Evolutionary conservation across 2,113 vertebrate genomes (phyloP).

Genomic region (Carettochelys insculpta): DNA sequence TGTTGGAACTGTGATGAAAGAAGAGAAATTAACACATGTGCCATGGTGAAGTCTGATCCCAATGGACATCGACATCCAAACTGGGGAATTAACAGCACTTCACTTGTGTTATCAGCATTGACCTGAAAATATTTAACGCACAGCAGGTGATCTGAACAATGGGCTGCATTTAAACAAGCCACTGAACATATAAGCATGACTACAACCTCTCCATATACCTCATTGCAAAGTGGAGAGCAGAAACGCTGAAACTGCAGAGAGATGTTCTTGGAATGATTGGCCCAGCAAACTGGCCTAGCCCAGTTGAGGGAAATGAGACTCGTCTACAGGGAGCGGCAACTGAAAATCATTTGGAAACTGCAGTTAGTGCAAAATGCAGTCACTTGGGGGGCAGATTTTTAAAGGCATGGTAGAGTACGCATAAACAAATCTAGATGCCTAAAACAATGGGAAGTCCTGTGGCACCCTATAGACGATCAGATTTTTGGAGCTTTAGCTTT

Average conservation of each 20-base stretch:
- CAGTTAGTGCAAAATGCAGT: rapidly evolving
- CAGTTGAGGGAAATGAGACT: background rate
- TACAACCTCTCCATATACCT: background rate
- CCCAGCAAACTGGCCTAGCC: background rate
- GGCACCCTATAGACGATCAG: too few species aligned
- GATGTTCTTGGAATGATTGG: background rate
- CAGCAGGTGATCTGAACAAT: background rate
- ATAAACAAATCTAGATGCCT: too few species aligned
- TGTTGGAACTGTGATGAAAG: background rate
- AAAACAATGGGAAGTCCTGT: too few species aligned
- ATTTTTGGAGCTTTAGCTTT: too few species aligned
- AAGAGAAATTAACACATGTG: background rate
- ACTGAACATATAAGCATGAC: background rate
- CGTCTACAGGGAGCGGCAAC: rapidly evolving
- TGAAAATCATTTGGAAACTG: background rate
- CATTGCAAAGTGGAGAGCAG: background rate
- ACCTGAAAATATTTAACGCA: background rate
- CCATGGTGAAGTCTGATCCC: background rate
- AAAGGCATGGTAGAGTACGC: too few species aligned
- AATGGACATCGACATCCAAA: background rate
- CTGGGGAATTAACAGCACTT: background rate
- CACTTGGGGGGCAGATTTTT: background rate
- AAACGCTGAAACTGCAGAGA: background rate
- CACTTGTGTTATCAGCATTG: background rate
- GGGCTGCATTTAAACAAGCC: background rate